Conservation (phyloP, 2,888 invertebrate species). For the Busseola fusca region DNA sequence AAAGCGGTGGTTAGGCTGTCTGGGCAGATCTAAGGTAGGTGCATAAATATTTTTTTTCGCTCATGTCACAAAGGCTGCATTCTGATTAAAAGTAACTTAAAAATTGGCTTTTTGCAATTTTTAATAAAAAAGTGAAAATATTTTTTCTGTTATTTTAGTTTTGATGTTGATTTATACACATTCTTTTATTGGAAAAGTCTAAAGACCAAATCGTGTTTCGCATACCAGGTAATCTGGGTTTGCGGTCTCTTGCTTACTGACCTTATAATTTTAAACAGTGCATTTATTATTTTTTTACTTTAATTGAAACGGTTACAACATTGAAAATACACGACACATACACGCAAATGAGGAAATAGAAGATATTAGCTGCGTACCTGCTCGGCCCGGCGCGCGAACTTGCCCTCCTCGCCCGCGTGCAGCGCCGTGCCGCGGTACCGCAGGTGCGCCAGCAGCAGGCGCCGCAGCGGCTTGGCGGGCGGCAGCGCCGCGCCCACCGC, state of each 20-base stretch:
- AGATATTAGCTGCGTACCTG: conserved; percentile 85
- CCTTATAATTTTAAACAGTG: background rate
- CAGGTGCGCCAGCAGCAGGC: conserved; percentile 96
- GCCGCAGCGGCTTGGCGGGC: conserved; percentile 94
- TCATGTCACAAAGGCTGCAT: background rate
- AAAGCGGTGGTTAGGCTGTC: conserved; percentile 18
- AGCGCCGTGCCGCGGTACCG: conserved; percentile 96
- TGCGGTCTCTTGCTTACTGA: background rate
- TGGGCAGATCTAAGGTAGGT: background rate
- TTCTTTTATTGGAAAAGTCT: background rate
- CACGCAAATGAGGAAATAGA: background rate
- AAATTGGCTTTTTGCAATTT: background rate
- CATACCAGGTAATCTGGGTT: background rate
- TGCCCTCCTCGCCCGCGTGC: conserved; percentile 96
- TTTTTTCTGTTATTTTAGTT: background rate
- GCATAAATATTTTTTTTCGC: background rate
- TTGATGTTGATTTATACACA: background rate
- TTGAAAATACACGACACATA: background rate
- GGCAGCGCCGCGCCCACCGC: conserved; percentile 92
- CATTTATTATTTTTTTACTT: background rate
- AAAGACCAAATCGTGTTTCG: background rate
- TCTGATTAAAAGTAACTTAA: conserved; percentile 1
- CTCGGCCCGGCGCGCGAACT: conserved; percentile 97
- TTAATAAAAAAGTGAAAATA: background rate
- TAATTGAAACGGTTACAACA: background rate